These are phyloP conservation scores for Trichechus manatus DNA, from an alignment of 2,113 vertebrate genomes.

Conservation along the genomic window DNA sequence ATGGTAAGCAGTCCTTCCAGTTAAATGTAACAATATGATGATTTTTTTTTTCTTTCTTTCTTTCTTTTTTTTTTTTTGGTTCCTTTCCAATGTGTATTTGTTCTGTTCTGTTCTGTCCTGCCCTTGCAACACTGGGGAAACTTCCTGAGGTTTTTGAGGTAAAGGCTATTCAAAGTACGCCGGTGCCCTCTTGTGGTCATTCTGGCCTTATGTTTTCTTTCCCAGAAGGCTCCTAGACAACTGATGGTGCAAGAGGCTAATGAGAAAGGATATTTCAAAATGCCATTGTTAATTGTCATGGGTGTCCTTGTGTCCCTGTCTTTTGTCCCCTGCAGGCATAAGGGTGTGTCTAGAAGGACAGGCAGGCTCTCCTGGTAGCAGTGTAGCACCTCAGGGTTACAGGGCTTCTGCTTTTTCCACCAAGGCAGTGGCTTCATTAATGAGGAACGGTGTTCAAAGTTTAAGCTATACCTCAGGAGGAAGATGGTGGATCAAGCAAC, in stretches of 20 bases:
- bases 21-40: constrained; percentile 67
- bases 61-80: not conserved
- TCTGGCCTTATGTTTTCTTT: constrained; percentile 21
- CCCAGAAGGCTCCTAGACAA: constrained; percentile 18
- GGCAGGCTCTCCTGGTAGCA: not conserved
- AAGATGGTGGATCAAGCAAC: not conserved
- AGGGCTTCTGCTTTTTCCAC: not conserved
- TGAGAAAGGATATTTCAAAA: constrained; percentile 42
- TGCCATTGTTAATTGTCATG: not conserved
- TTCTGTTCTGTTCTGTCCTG: constrained; percentile 78
- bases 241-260: constrained; percentile 53
- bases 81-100: constrained; percentile 73
- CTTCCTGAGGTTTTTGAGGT: constrained; percentile 42
- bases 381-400: not conserved
- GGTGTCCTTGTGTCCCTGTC: not conserved
- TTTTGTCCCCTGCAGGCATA: not conserved
- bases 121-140: constrained; percentile 69
- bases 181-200: constrained; percentile 87
- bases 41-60: constrained; percentile 59
- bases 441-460: not conserved
- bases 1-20: constrained; percentile 69
- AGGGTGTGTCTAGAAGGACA: not conserved
- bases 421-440: constrained; percentile 1
- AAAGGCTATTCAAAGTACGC: constrained; percentile 81
- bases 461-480: not conserved